phyloP scores from a whole-genome alignment of 2,113 vertebrate species.

The Corythaixoides concolor region DNA sequence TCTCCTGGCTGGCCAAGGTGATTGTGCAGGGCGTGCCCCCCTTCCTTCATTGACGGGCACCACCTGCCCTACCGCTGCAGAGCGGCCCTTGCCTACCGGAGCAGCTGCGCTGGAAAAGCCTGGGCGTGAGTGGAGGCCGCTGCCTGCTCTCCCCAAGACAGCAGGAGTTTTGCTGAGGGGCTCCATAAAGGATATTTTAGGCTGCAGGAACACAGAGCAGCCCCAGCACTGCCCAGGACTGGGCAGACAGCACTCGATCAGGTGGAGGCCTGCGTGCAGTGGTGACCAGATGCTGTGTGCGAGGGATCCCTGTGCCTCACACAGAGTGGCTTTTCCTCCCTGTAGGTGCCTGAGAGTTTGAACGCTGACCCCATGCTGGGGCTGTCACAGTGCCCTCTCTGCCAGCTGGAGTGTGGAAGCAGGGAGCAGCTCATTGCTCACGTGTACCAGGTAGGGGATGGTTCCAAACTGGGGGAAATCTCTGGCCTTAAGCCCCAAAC shows the following conservation, averaged over 20 bases:
- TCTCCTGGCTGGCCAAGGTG: not conserved
- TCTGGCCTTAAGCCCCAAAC: not conserved
- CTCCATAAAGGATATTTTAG: not conserved
- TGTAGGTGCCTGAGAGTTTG: conserved; percentile 63
- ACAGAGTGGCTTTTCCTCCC: not conserved
- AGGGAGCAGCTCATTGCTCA: conserved; percentile 93
- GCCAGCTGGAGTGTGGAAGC: conserved; percentile 90
- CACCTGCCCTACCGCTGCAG: not conserved
- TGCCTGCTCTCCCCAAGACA: not conserved
- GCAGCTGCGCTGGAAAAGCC: not conserved
- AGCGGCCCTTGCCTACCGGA: not conserved
- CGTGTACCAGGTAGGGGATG: conserved; percentile 88
- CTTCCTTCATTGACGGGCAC: not conserved
- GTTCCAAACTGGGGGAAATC: not conserved
- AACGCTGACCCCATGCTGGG: conserved; percentile 69
- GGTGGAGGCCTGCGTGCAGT: not conserved
- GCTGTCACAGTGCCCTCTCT: conserved; percentile 89
- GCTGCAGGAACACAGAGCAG: not conserved
- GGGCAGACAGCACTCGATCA: too few relatives aligned
- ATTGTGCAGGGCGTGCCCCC: not conserved
- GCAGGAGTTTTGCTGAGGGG: not conserved
- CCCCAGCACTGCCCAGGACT: not conserved
- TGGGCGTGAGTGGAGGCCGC: not conserved
- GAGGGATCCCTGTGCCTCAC: not conserved
- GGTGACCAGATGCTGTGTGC: not conserved